Evolutionary conservation across 2,888 invertebrate species (phyloP).

Genomic region (Aspidiotus destructor): DNA sequence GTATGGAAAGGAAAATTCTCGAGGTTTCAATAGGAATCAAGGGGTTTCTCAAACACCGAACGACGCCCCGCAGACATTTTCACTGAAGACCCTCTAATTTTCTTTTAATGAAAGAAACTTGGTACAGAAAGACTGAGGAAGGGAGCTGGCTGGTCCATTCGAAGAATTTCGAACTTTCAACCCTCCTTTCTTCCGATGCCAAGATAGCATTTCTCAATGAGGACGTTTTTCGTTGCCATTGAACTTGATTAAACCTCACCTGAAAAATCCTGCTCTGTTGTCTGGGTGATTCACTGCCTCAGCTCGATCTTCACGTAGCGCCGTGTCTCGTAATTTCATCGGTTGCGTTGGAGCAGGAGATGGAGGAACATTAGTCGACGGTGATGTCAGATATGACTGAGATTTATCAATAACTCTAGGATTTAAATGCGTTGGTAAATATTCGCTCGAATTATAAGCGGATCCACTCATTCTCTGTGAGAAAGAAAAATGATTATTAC

Average conservation of each 20-base stretch:
- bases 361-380: conserved; percentile 26
- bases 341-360: conserved; percentile 27
- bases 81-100: too few relatives aligned
- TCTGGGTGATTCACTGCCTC: conserved; percentile 15
- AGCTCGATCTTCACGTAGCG: conserved; percentile 17
- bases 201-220: too few relatives aligned
- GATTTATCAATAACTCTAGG: conserved; percentile 26
- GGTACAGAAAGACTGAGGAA: too few relatives aligned
- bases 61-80: too few relatives aligned
- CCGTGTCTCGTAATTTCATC: conserved; percentile 20
- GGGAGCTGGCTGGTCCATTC: too few relatives aligned
- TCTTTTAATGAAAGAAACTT: too few relatives aligned
- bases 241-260: background rate
- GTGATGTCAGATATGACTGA: conserved; percentile 24
- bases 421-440: background rate
- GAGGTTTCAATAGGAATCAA: too few relatives aligned
- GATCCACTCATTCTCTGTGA: conserved; percentile 26
- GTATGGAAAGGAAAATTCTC: too few relatives aligned
- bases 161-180: too few relatives aligned
- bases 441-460: conserved; percentile 28
- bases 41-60: too few relatives aligned
- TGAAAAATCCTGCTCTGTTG: conserved; percentile 28
- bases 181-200: too few relatives aligned
- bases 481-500: background rate
- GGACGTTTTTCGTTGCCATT: too few relatives aligned